These are phyloP conservation scores for Zaprionus camerounensis DNA, from an alignment of 1,140 invertebrate genomes.

Conservation along the genomic window DNA sequence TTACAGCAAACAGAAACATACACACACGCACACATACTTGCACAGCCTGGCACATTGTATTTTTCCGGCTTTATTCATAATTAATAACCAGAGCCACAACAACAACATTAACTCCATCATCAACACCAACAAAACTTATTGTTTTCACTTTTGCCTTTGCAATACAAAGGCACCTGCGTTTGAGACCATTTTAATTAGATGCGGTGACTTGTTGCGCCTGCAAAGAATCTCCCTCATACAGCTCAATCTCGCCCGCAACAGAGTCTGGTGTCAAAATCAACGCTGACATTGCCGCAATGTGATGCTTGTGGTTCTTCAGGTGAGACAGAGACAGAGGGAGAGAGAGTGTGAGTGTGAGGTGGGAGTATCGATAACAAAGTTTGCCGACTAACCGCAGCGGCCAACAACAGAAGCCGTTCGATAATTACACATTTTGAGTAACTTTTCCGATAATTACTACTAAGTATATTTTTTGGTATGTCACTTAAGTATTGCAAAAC, in stretches of 20 bases:
- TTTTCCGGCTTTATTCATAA: slow-evolving; percentile 64
- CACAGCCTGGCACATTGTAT: slow-evolving; percentile 40
- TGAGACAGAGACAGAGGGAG: neutral
- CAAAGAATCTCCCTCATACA: neutral
- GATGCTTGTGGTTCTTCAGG: neutral
- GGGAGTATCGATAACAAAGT: slow-evolving; percentile 16
- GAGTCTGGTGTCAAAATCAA: slow-evolving; percentile 8
- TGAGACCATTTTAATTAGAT: slow-evolving; percentile 65
- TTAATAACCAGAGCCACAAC: slow-evolving; percentile 55
- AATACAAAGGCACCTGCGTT: slow-evolving; percentile 41
- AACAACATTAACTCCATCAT: slow-evolving; percentile 24
- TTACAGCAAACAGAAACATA: slow-evolving; percentile 51
- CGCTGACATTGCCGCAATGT: slow-evolving; percentile 8
- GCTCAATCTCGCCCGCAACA: slow-evolving; percentile 3
- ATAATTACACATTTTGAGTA: neutral
- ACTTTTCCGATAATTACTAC: neutral
- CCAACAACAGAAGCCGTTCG: slow-evolving; percentile 33
- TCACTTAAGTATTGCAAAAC: neutral
- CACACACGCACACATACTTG: slow-evolving; percentile 21
- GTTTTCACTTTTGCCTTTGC: slow-evolving; percentile 35
- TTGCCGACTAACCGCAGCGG: slow-evolving; percentile 34
- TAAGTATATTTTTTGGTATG: neutral
- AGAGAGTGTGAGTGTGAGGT: no score
- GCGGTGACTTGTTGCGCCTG: slow-evolving; percentile 59
- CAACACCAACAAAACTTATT: slow-evolving; percentile 40